Conservation (phyloP, 2,113 vertebrate genomes). For the Psilopsiagon aymara region DNA sequence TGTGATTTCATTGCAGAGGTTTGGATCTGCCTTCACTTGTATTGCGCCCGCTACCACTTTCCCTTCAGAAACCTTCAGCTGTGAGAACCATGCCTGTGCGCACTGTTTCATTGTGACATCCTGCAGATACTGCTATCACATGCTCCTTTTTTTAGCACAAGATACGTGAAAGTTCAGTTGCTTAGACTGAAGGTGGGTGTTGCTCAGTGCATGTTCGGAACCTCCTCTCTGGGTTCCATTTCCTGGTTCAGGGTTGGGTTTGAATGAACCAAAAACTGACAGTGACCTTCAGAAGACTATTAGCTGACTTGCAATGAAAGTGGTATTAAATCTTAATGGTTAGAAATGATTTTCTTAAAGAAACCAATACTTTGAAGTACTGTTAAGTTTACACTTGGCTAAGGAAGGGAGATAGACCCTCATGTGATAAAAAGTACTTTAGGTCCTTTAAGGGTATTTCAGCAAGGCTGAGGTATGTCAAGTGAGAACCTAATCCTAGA, state of each 20-base stretch:
- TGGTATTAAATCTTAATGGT: neutral
- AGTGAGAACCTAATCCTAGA: neutral
- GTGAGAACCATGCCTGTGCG: neutral
- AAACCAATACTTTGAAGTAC: neutral
- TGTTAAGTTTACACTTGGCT: neutral
- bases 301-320: neutral
- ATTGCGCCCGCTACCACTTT: rapidly evolving
- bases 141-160: neutral
- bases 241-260: neutral
- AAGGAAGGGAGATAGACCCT: neutral
- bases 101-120: neutral
- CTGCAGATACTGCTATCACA: neutral
- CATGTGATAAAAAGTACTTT: neutral
- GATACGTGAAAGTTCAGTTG: neutral
- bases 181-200: neutral
- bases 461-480: neutral
- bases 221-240: neutral
- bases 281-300: neutral
- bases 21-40: neutral
- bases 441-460: neutral
- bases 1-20: neutral
- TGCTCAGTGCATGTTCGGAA: neutral
- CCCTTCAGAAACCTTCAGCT: neutral
- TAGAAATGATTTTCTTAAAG: neutral
- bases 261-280: neutral